phyloP scores from a whole-genome alignment of 2,797 vertebrate genomes.

The Neoniphon sammara region DNA sequence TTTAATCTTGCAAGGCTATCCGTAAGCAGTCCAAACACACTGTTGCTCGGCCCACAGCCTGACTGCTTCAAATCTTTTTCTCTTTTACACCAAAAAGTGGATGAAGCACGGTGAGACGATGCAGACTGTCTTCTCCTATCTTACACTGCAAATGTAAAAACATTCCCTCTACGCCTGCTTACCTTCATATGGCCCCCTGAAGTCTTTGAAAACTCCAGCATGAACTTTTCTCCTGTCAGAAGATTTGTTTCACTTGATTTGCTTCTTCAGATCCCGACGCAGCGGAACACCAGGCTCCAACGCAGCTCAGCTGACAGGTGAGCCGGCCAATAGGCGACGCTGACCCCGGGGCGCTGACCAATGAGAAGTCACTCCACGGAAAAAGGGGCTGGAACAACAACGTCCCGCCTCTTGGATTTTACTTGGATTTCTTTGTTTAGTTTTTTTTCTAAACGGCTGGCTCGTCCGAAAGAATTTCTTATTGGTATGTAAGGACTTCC shows the following conservation, averaged over 20 bases:
- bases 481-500: background rate
- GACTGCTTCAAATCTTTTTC: constrained; percentile 34
- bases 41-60: constrained; percentile 40
- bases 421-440: constrained; percentile 78
- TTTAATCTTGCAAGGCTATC: background rate
- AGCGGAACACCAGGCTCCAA: constrained; percentile 55
- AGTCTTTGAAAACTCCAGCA: constrained; percentile 74
- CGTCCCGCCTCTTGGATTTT: constrained; percentile 44
- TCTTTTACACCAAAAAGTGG: constrained; percentile 40
- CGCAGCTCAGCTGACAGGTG: constrained; percentile 10
- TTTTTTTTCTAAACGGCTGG: constrained; percentile 22
- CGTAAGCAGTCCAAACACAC: background rate
- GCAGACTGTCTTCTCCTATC: background rate
- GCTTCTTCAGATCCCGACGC: constrained; percentile 66
- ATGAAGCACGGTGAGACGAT: constrained; percentile 11
- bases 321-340: constrained; percentile 53
- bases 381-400: constrained; percentile 31
- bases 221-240: constrained; percentile 76
- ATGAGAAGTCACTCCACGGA: constrained; percentile 16
- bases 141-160: background rate
- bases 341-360: constrained; percentile 24
- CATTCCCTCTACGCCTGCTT: constrained; percentile 33
- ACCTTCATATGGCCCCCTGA: constrained; percentile 78
- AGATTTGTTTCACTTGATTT: constrained; percentile 74
- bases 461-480: constrained; percentile 25